Percentiles rank a stretch among this genome's conserved stretches.
Conservation (phyloP, 2,888 invertebrate species). For the Scrobipalpa atriplicella region DNA sequence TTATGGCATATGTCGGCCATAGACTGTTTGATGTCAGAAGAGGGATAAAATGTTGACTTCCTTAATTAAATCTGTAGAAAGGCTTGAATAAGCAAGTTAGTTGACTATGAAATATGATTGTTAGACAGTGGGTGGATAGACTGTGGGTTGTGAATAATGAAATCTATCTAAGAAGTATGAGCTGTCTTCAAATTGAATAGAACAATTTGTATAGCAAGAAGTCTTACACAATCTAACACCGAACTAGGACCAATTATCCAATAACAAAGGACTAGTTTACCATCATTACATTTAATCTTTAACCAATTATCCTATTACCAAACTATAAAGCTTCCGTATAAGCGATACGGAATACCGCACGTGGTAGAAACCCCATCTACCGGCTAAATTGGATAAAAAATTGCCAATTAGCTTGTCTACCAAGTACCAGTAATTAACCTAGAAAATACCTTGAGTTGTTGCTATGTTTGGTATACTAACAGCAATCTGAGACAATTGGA, state of each 20-base stretch:
- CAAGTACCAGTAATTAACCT: constrained; percentile 25
- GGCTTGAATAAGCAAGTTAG: not conserved
- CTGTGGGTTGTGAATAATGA: not conserved
- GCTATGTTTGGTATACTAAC: not conserved
- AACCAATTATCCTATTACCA: constrained; percentile 6
- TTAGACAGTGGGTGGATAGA: not conserved
- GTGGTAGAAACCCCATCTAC: constrained; percentile 16
- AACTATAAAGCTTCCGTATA: not conserved
- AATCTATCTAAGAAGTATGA: not conserved
- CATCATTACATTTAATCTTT: not conserved
- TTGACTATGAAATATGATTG: not conserved
- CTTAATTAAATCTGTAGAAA: constrained; percentile 14
- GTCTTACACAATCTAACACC: not conserved
- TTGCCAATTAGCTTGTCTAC: constrained; percentile 24
- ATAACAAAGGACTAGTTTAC: not conserved
- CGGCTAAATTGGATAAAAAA: constrained; percentile 27
- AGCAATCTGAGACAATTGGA: constrained; percentile 6
- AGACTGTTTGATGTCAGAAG: constrained; percentile 2
- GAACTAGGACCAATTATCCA: not conserved
- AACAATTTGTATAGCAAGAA: not conserved
- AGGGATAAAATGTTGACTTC: constrained; percentile 15
- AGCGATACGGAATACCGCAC: not conserved
- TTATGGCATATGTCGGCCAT: constrained; percentile 7
- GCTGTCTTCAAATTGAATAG: not conserved
- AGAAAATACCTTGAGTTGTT: constrained; percentile 23